Conservation (phyloP, 1,140 invertebrate genomes). For the Pogonognathellus flavescens region DNA sequence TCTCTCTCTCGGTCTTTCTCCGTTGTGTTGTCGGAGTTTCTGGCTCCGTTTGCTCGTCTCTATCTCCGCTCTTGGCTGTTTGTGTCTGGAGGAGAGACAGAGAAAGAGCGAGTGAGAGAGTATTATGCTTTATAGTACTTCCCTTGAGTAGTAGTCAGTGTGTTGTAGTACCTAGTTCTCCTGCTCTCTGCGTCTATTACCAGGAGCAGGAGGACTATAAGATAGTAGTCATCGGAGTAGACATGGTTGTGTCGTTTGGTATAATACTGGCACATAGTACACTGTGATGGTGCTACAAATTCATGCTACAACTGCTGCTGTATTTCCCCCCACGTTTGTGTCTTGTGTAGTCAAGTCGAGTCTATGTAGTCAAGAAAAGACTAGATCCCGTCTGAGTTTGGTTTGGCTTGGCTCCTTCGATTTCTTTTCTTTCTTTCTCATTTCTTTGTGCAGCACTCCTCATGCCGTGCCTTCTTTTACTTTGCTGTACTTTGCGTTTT, state of each 20-base stretch:
- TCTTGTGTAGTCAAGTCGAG: constrained; percentile 32
- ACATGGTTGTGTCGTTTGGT: no score
- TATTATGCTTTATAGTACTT: constrained; percentile 45
- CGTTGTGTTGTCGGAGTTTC: neutral
- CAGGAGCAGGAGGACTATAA: neutral
- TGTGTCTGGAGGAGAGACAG: constrained; percentile 1
- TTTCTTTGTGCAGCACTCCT: constrained; percentile 43
- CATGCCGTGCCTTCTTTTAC: constrained; percentile 18
- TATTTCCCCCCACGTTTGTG: constrained; percentile 20
- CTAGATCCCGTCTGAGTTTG: neutral
- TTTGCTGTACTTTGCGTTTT: constrained; percentile 24
- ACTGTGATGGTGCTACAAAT: neutral
- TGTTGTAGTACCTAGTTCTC: neutral
- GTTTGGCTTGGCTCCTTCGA: constrained; percentile 9
- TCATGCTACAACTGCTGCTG: constrained; percentile 18
- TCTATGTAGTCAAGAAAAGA: no score
- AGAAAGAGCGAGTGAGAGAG: constrained; percentile 5
- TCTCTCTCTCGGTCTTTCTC: neutral
- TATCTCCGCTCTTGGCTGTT: constrained; percentile 11
- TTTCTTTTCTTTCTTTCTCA: constrained; percentile 41
- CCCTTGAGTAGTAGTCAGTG: constrained; percentile 17
- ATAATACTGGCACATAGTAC: no score
- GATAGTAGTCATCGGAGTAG: neutral
- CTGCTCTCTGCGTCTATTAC: no score
- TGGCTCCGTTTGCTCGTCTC: constrained; percentile 1